Evolutionary conservation across 2,113 vertebrate species (phyloP), one percentile per base, ranked within the genome.

Genomic region (Sturnus vulgaris): DNA sequence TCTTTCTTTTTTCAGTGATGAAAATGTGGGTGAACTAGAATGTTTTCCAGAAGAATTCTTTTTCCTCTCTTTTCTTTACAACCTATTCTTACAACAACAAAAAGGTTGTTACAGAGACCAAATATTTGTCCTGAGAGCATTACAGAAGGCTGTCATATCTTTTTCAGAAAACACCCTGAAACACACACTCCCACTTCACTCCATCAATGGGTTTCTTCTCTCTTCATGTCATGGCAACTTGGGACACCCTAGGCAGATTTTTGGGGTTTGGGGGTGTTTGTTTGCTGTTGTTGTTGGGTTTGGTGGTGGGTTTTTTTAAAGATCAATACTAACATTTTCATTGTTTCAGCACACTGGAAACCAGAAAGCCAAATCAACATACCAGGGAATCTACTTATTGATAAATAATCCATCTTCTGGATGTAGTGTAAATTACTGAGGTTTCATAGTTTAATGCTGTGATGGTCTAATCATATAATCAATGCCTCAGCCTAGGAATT

Each of bases 351-450:
- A 55, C 33, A 59, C 10, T 49, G 66, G 44, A 85, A 85, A 88
- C 13, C 25, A 93, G 66, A 90, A 82, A 21, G 23, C 5, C 27
- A 64, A 63, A 72, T 52, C 28, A 75, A 47, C 20, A 16, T 19
- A 16, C 5, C 3, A 3, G 27, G 30, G 14, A 79, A 72, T 66
- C 39, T 71, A 35, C 30, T 76, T 12, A 11, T 25, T 88, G 40
- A 90, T 25, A 95, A 72, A 72, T 59, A 79, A 88, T 46, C 35
- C 15, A 17, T 78, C 21, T 87, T 66, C 37, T 33, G 80, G 35
- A 68, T 57, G 39, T 37, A n/a, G 17, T 2, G 2, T 21, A 28
- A 78, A 12, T 50, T 87, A 75, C 39, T 52, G 44, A 89, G 21
- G 23, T 65, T 77, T 77, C 30, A 55, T 5, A 42, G 64, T 77